Percentiles rank a stretch among this genome's conserved stretches.
These are phyloP conservation scores for Osmerus mordax DNA, from an alignment of 2,113 vertebrate genomes.

Conservation along the genomic window DNA sequence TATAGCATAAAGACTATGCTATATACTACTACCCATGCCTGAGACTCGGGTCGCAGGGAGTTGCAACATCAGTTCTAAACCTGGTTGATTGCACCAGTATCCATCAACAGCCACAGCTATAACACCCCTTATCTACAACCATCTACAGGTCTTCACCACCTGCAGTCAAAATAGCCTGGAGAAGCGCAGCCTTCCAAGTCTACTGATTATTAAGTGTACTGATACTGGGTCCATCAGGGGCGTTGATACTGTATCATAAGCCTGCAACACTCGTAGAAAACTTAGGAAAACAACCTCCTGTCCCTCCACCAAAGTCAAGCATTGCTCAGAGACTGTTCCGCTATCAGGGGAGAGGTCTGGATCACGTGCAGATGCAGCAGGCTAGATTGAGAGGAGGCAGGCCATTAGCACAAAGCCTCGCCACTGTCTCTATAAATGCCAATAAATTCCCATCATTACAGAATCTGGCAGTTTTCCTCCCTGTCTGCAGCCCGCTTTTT, in stretches of 20 bases:
- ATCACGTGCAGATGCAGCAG: constrained; percentile 62
- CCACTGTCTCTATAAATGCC: constrained; percentile 77
- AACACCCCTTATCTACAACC: too few relatives aligned
- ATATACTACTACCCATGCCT: too few relatives aligned
- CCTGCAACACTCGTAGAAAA: constrained; percentile 57
- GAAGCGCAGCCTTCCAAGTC: too few relatives aligned
- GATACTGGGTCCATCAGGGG: constrained; percentile 1
- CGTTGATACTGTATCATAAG: constrained; percentile 58
- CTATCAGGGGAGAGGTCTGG: constrained; percentile 66
- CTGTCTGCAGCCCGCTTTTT: constrained; percentile 71
- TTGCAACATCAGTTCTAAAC: too few relatives aligned
- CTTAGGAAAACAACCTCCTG: constrained; percentile 58
- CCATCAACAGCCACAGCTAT: too few relatives aligned
- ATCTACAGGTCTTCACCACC: too few relatives aligned
- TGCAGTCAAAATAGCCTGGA: too few relatives aligned
- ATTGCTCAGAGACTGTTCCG: constrained; percentile 63
- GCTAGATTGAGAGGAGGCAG: constrained; percentile 67
- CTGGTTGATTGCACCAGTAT: too few relatives aligned
- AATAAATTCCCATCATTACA: constrained; percentile 80
- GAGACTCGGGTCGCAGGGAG: too few relatives aligned
- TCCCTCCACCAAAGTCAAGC: constrained; percentile 65
- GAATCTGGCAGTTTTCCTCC: constrained; percentile 76
- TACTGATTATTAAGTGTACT: too few relatives aligned
- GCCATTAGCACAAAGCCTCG: constrained; percentile 71
- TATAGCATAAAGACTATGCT: too few relatives aligned